These are phyloP conservation scores for Limnephilus lunatus DNA, from an alignment of 2,888 invertebrate genomes.

Conservation along the genomic window DNA sequence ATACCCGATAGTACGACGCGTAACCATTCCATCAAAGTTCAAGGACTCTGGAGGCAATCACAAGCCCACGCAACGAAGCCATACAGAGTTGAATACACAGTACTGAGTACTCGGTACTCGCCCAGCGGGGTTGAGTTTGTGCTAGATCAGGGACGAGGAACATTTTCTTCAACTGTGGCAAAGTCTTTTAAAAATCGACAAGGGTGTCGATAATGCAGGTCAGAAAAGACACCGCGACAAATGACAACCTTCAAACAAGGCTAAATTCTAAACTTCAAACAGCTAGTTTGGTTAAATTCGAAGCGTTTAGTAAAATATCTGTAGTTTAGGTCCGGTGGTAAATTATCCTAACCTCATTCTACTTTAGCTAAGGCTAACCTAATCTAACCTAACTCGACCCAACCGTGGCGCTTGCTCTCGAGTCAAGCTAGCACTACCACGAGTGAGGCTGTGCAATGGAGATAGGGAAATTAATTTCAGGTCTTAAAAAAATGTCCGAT, in stretches of 20 bases:
- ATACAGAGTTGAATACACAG: neutral
- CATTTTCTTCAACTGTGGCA: neutral
- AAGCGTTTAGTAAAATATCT: neutral
- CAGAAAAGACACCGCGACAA: neutral
- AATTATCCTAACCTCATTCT: neutral
- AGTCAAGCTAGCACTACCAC: neutral
- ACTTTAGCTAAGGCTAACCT: neutral
- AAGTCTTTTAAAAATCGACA: neutral
- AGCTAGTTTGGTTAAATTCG: neutral
- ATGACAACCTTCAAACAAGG: too few relatives aligned
- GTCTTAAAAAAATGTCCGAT: too few relatives aligned
- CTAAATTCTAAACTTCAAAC: too few relatives aligned
- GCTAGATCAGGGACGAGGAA: neutral
- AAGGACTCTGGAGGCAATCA: slow-evolving; percentile 20
- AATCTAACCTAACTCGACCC: neutral
- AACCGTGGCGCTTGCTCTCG: neutral
- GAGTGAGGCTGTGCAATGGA: neutral
- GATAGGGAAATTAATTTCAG: too few relatives aligned
- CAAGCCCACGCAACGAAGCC: slow-evolving; percentile 36
- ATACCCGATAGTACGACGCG: neutral
- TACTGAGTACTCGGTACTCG: neutral
- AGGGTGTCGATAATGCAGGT: neutral
- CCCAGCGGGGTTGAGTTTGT: slow-evolving; percentile 5
- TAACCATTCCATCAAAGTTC: slow-evolving; percentile 28
- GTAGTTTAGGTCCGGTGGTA: neutral